Evolutionary conservation across 2,113 vertebrate genomes (phyloP).

Genomic region (Phylloscopus trochiloides): DNA sequence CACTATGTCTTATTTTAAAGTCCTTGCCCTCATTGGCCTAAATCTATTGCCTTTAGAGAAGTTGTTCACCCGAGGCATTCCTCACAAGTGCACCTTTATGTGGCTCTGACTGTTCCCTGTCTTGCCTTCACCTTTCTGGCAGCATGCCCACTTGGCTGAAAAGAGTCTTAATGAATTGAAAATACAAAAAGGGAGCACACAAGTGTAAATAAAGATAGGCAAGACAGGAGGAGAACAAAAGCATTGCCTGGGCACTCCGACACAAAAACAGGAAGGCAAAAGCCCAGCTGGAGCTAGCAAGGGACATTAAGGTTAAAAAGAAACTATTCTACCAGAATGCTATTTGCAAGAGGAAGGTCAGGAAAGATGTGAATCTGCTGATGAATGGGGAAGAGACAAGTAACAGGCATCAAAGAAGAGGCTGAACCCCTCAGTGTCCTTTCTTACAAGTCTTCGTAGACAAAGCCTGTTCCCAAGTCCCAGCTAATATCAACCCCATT

Average conservation of each 20-base stretch:
- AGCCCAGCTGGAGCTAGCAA: not conserved
- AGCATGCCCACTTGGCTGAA: not conserved
- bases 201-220: conserved; percentile 12
- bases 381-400: not conserved
- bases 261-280: not conserved
- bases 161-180: conserved; percentile 26
- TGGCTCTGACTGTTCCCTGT: not conserved
- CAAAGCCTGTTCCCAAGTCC: not conserved
- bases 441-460: not conserved
- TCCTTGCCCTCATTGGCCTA: not conserved
- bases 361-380: not conserved
- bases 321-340: not conserved
- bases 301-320: conserved; percentile 13
- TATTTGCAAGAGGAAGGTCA: not conserved
- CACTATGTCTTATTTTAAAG: not conserved
- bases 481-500: not conserved
- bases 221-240: conserved; percentile 14
- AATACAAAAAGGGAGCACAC: conserved; percentile 5
- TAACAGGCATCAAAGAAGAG: not conserved
- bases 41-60: not conserved
- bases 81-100: not conserved
- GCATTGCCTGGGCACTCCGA: not conserved
- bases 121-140: conserved; percentile 8
- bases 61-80: not conserved
- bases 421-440: not conserved